A percentile compares a stretch with the other conserved stretches of the same genome.
Evolutionary conservation across 2,113 vertebrate genomes (phyloP).

Genomic region (Mustela nigripes): DNA sequence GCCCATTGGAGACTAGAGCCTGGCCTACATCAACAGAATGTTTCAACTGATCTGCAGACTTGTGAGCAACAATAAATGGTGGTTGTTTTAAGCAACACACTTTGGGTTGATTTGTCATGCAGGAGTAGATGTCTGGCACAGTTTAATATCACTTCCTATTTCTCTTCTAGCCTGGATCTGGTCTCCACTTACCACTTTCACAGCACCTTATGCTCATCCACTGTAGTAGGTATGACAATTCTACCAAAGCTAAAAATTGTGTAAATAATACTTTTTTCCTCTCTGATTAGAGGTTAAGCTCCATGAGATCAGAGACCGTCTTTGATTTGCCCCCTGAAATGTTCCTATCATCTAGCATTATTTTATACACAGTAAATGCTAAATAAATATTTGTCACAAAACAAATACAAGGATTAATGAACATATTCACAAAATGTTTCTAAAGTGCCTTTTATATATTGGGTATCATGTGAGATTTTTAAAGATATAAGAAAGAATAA

Average conservation of each 20-base stretch:
- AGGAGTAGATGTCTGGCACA: not conserved
- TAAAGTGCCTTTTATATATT: not conserved
- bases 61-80: not conserved
- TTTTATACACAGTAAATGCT: not conserved
- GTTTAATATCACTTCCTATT: not conserved
- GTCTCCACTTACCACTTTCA: not conserved
- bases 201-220: not conserved
- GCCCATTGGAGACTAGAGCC: not conserved
- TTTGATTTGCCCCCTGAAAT: not conserved
- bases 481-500: not conserved
- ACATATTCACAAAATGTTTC: not conserved
- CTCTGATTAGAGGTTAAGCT: not conserved
- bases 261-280: not conserved
- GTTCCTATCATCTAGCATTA: not conserved
- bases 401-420: not conserved
- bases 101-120: slow-evolving; percentile 16
- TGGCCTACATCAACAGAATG: not conserved
- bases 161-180: not conserved
- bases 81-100: not conserved
- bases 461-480: not conserved
- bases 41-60: not conserved
- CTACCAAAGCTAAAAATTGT: not conserved
- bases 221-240: not conserved
- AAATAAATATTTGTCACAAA: slow-evolving; percentile 11
- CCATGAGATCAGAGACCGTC: not conserved